phyloP scores from a whole-genome alignment of 1,140 invertebrate genomes.

The Drosophila nebulosa region DNA sequence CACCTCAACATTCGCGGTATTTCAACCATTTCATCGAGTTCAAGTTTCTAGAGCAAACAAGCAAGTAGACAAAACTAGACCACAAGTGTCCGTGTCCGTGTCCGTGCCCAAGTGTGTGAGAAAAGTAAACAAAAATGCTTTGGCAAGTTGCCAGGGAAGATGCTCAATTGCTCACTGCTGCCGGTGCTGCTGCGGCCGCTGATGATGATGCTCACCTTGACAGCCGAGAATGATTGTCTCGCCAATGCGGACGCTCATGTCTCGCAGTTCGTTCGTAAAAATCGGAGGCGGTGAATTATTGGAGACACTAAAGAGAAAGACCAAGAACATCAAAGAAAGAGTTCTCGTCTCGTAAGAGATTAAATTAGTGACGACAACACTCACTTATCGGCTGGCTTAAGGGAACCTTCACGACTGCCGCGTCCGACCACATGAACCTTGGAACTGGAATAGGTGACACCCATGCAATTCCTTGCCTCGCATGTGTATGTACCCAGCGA shows the following conservation, averaged over 20 bases:
- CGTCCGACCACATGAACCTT: constrained; percentile 89
- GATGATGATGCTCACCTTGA: constrained; percentile 83
- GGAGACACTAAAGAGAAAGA: constrained; percentile 58
- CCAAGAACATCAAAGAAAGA: neutral
- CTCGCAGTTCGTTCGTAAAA: constrained; percentile 87
- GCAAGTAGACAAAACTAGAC: constrained; percentile 16
- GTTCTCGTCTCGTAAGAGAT: neutral
- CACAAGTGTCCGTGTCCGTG: constrained; percentile 8
- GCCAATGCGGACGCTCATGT: constrained; percentile 88
- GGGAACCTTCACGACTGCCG: constrained; percentile 85
- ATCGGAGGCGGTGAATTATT: constrained; percentile 86
- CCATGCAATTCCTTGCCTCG: constrained; percentile 93
- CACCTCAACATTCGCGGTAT: constrained; percentile 67
- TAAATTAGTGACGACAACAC: neutral
- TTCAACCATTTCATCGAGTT: constrained; percentile 62
- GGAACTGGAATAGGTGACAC: constrained; percentile 89
- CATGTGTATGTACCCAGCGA: constrained; percentile 92
- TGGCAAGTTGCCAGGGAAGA: constrained; percentile 52
- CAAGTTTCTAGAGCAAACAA: constrained; percentile 74
- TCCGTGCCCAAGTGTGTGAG: constrained; percentile 18
- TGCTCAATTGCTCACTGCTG: constrained; percentile 19
- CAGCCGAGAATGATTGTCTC: constrained; percentile 87
- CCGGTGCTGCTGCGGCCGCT: constrained; percentile 33
- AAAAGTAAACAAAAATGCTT: constrained; percentile 61
- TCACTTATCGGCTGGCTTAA: constrained; percentile 82